Evolutionary conservation across 2,797 vertebrate genomes (phyloP), one percentile per base, ranked within the genome.

Genomic region (Jordanella pulchra): DNA sequence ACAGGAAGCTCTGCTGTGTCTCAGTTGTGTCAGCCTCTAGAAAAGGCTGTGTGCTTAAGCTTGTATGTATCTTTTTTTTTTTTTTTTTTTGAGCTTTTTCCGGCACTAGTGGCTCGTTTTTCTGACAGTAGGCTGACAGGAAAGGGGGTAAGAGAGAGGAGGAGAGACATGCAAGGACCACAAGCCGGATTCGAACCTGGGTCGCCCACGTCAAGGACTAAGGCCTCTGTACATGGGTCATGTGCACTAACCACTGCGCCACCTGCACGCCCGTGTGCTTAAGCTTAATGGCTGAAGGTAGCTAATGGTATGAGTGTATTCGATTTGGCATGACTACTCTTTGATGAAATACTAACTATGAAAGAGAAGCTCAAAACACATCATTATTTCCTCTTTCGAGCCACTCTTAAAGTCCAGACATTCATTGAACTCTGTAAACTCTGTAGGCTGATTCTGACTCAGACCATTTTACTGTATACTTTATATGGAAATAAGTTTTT

Each of bases 401-500:
- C 18, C 18, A 1, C 27, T 60, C 9, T 55, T 2, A n/a, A n/a
- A 21, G 65, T 54, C 25, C 45, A 51, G 50, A 66, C 48, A 21
- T 15, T 23, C 7, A 10, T 13, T 18, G 17, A 66, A 23, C 1
- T 69, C 65, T 72, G 73, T 50, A 48, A 69, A 27, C 55, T 60
- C 28, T 44, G 28, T n/a, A 45, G 3, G 13, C 9, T 50, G 39
- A 67, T 15, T 68, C 53, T 27, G 5, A 56, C n/a, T 54, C 35
- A 4, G 15, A 5, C 14, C 15, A 54, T 25, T 54, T 54, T 54
- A 14, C 14, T 35, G 35, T 44, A 21, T 44, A 27, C 51, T 54
- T 68, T 42, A 12, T 5, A 42, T 44, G 35, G 9, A 44, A 63
- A 45, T 51, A n/a, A 66, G 7, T 5, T 12, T 75, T 65, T 80